A percentile compares a stretch with the other conserved stretches of the same genome.
These are phyloP conservation scores for Archips crataeganus DNA, from an alignment of 2,888 invertebrate species.

Conservation along the genomic window DNA sequence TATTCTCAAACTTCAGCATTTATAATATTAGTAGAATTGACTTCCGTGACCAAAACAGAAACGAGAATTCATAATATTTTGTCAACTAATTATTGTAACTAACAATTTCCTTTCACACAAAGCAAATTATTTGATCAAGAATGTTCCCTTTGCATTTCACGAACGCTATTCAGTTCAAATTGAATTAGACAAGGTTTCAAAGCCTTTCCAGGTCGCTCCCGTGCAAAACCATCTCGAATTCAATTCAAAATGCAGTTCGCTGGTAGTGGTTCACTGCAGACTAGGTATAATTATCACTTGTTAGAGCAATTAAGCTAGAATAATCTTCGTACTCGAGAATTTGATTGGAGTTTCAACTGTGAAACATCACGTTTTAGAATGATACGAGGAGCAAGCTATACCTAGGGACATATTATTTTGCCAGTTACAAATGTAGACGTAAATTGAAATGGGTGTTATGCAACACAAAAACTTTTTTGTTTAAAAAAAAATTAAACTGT, in stretches of 20 bases:
- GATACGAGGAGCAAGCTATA: background rate
- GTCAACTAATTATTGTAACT: background rate
- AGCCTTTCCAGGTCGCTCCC: background rate
- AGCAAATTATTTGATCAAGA: constrained; percentile 1
- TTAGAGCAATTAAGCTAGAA: constrained; percentile 27
- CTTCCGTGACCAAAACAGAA: no score
- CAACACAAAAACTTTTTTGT: no score
- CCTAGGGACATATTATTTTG: no score
- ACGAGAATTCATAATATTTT: no score
- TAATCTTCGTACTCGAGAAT: constrained; percentile 21
- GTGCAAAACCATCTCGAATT: constrained; percentile 13
- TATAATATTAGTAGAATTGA: no score
- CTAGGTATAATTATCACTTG: constrained; percentile 23
- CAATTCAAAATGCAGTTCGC: constrained; percentile 9
- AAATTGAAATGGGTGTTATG: no score
- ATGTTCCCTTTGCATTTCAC: background rate
- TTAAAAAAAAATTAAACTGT: no score
- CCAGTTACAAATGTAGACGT: no score
- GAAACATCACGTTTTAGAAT: constrained; percentile 21
- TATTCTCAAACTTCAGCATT: no score
- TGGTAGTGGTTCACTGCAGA: constrained; percentile 10
- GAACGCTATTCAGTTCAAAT: constrained; percentile 1
- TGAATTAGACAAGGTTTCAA: constrained; percentile 6
- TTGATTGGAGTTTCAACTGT: constrained; percentile 22
- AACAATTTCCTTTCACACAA: background rate